phyloP scores from a whole-genome alignment of 2,888 invertebrate genomes.

The Pseudeuparius sepicola region DNA sequence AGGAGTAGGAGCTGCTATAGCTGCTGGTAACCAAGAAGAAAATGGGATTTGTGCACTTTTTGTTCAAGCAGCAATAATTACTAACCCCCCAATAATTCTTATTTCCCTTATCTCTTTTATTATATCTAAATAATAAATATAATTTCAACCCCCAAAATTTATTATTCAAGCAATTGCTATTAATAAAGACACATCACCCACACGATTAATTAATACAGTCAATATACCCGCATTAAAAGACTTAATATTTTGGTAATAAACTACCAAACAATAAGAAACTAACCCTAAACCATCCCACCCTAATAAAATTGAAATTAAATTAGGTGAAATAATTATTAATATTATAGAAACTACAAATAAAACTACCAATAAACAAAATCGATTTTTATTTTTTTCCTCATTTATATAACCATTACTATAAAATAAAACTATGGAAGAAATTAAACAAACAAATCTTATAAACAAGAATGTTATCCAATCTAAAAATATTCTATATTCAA shows the following conservation, averaged over 20 bases:
- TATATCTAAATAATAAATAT: conserved; percentile 16
- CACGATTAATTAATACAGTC: conserved; percentile 61
- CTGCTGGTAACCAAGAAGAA: conserved; percentile 57
- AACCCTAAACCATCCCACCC: conserved; percentile 66
- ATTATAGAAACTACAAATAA: conserved; percentile 59
- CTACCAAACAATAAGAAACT: conserved; percentile 61
- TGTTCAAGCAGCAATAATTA: conserved; percentile 49
- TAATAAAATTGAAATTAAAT: conserved; percentile 45
- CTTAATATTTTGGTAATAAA: conserved; percentile 59
- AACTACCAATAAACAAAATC: conserved; percentile 55
- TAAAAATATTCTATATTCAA: conserved; percentile 48
- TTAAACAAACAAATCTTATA: conserved; percentile 53
- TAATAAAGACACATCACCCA: conserved; percentile 61
- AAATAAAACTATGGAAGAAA: conserved; percentile 55
- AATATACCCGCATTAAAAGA: conserved; percentile 62
- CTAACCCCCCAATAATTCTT: conserved; percentile 14
- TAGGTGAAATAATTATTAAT: conserved; percentile 18
- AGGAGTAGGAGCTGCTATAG: conserved; percentile 53
- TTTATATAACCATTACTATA: conserved; percentile 56
- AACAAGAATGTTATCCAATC: conserved; percentile 57
- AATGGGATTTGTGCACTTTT: conserved; percentile 77
- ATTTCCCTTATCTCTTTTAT: conserved; percentile 12
- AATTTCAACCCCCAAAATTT: conserved; percentile 17
- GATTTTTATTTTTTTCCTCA: conserved; percentile 46
- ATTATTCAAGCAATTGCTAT: conserved; percentile 31